Conservation (phyloP, 1,140 invertebrate genomes). For the Aphaenogaster floridana region DNA sequence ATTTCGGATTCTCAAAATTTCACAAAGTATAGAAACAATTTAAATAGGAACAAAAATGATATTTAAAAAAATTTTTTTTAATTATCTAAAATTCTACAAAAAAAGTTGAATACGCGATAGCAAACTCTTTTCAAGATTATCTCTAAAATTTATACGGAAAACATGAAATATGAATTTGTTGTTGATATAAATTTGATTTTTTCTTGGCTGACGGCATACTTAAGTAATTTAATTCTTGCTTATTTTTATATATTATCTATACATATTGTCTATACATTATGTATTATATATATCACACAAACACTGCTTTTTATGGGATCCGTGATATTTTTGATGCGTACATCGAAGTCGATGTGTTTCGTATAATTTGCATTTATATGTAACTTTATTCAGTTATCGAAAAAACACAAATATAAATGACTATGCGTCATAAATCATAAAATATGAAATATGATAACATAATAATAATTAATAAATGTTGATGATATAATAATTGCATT, state of each 20-base stretch:
- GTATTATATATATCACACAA: background rate
- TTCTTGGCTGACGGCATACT: background rate
- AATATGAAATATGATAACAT: too few relatives aligned
- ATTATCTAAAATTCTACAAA: background rate
- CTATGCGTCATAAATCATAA: too few relatives aligned
- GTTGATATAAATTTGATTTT: background rate
- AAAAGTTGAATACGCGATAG: background rate
- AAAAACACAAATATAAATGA: too few relatives aligned
- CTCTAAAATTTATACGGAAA: background rate
- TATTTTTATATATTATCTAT: background rate
- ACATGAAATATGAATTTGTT: background rate
- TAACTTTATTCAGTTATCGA: too few relatives aligned
- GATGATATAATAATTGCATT: too few relatives aligned
- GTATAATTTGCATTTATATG: too few relatives aligned
- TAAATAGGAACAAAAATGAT: background rate
- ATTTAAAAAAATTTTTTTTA: background rate
- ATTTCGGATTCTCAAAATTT: background rate
- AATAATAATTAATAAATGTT: too few relatives aligned
- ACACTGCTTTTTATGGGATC: too few relatives aligned
- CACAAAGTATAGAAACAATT: background rate
- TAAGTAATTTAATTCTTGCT: background rate
- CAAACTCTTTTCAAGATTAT: background rate
- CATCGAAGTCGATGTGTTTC: too few relatives aligned
- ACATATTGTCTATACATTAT: background rate
- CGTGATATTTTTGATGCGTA: too few relatives aligned